These are phyloP conservation scores for Saccostrea echinata DNA, from an alignment of 1,140 invertebrate genomes.

Conservation along the genomic window DNA sequence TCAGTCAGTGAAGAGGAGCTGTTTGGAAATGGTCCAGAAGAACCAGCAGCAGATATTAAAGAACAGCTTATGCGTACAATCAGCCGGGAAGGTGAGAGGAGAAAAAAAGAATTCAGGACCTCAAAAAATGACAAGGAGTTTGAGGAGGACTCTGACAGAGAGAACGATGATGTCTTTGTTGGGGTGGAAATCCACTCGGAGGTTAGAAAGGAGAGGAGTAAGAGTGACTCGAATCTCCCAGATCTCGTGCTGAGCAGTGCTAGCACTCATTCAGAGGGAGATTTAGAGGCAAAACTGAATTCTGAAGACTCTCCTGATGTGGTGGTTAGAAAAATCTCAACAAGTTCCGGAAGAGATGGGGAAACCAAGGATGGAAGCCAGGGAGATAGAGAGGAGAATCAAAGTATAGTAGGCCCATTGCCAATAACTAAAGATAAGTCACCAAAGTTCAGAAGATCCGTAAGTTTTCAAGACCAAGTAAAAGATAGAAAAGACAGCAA, in stretches of 20 bases:
- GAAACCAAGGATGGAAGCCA: conserved; percentile 44
- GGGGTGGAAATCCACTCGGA: not conserved
- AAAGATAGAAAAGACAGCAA: conserved; percentile 24
- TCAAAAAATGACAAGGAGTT: not conserved
- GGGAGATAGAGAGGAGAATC: conserved; percentile 37
- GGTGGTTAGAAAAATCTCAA: not conserved
- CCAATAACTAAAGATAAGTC: not conserved
- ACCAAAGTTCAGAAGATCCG: conserved; percentile 44
- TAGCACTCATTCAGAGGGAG: not conserved
- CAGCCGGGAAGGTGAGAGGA: not conserved
- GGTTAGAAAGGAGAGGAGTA: not conserved
- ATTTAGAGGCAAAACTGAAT: not conserved
- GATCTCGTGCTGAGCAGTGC: conserved; percentile 36
- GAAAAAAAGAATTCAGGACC: conserved; percentile 13
- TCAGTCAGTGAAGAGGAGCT: conserved; percentile 58
- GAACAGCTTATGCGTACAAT: not conserved
- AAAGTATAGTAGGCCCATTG: conserved; percentile 32
- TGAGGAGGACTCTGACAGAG: conserved; percentile 35
- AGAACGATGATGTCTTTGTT: conserved; percentile 45
- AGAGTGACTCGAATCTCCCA: conserved; percentile 30
- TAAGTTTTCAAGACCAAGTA: conserved; percentile 53
- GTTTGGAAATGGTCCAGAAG: conserved; percentile 55
- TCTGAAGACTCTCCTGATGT: conserved; percentile 47
- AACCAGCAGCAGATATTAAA: not conserved
- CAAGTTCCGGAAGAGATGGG: not conserved